phyloP scores from a whole-genome alignment of 2,797 vertebrate genomes.

The Vireo griseus region DNA sequence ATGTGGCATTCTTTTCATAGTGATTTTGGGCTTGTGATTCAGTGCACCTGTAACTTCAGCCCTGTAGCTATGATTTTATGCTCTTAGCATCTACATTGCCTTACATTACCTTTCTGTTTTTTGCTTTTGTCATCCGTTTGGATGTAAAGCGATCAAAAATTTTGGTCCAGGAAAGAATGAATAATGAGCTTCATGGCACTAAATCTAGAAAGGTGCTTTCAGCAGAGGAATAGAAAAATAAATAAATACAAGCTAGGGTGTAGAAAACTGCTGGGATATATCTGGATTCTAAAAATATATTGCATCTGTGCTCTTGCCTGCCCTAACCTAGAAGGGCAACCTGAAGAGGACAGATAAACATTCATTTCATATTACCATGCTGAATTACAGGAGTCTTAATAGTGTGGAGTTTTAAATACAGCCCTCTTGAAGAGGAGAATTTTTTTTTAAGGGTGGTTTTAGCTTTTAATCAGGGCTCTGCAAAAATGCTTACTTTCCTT shows the following conservation, averaged over 20 bases:
- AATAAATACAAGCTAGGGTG: background rate
- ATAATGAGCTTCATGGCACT: background rate
- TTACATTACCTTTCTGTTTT: background rate
- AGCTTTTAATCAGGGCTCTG: background rate
- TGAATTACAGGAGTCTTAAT: background rate
- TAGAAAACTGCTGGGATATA: background rate
- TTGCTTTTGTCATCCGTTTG: background rate
- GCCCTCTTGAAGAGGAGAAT: background rate
- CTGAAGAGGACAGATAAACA: slow-evolving; percentile 15
- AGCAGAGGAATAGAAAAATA: background rate
- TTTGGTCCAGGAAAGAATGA: background rate
- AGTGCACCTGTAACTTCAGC: background rate
- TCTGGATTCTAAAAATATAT: background rate
- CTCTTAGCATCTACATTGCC: background rate
- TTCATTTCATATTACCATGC: background rate
- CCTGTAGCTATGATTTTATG: background rate
- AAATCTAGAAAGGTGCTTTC: background rate
- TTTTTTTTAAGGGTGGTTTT: background rate
- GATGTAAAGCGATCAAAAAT: background rate
- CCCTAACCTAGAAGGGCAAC: background rate
- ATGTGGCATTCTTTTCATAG: background rate
- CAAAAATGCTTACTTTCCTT: background rate
- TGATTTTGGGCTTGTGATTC: background rate
- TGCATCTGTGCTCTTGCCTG: background rate
- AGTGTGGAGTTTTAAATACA: background rate